phyloP scores from a whole-genome alignment of 2,888 invertebrate species.

The Frankliniella intonsa region DNA sequence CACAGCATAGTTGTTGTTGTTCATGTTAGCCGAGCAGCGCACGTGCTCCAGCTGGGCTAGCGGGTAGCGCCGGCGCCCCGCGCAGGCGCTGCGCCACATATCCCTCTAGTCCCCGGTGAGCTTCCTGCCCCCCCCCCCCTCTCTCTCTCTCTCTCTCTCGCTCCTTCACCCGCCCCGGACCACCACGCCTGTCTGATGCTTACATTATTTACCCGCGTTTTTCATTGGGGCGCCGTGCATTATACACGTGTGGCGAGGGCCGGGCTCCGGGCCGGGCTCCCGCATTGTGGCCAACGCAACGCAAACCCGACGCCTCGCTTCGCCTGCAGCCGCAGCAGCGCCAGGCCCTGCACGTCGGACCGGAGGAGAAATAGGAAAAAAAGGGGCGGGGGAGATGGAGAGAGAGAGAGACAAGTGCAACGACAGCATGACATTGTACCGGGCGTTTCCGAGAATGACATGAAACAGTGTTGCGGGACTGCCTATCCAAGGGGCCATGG shows the following conservation, averaged over 20 bases:
- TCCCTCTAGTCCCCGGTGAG: too few relatives aligned
- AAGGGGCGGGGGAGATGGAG: too few relatives aligned
- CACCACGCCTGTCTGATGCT: background rate
- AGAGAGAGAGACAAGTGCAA: too few relatives aligned
- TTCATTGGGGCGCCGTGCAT: constrained; percentile 22
- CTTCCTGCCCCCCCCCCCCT: background rate
- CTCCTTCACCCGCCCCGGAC: background rate
- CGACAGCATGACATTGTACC: too few relatives aligned
- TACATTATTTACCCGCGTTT: constrained; percentile 22
- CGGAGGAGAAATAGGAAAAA: too few relatives aligned
- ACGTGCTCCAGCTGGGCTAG: background rate
- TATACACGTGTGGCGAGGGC: constrained; percentile 8
- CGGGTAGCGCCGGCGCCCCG: background rate
- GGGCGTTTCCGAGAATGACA: too few relatives aligned
- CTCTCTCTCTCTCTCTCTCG: background rate
- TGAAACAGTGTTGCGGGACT: too few relatives aligned
- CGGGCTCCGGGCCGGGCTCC: background rate
- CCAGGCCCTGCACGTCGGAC: background rate
- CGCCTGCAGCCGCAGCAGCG: background rate
- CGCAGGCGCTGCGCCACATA: too few relatives aligned
- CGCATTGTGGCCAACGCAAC: constrained; percentile 1
- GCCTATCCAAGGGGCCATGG: too few relatives aligned
- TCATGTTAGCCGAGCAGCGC: too few relatives aligned
- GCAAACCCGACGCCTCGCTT: background rate
- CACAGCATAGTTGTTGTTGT: too few relatives aligned